phyloP scores from a whole-genome alignment of 2,888 invertebrate genomes.

The Watsonalla cultraria region DNA sequence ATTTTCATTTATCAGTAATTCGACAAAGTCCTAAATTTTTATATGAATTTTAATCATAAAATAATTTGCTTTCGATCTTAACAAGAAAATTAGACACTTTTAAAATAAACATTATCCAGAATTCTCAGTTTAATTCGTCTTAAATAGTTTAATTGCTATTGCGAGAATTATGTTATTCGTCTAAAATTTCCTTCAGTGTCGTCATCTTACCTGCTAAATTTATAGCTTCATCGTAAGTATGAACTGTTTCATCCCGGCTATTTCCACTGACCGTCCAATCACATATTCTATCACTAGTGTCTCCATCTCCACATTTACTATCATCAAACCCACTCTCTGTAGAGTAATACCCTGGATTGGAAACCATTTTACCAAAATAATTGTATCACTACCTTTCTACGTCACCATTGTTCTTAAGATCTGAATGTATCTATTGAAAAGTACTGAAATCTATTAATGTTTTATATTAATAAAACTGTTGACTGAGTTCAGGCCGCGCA shows the following conservation, averaged over 20 bases:
- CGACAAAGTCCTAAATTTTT: no score
- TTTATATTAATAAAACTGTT: background rate
- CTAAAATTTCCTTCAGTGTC: background rate
- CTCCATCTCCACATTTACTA: background rate
- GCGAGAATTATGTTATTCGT: no score
- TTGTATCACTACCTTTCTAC: background rate
- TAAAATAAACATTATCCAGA: no score
- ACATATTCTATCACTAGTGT: background rate
- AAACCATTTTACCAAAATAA: background rate
- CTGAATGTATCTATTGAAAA: background rate
- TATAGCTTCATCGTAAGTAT: slow-evolving; percentile 18
- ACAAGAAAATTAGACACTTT: no score
- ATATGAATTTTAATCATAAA: no score
- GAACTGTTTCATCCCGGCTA: background rate
- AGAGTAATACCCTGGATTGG: background rate
- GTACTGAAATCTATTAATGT: background rate
- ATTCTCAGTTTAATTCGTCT: no score
- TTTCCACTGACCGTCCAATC: background rate
- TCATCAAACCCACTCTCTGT: background rate
- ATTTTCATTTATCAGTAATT: no score
- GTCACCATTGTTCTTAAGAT: background rate
- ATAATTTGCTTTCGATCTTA: no score
- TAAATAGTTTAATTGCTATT: no score
- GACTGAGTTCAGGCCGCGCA: no score
- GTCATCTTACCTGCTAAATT: slow-evolving; percentile 9